Conservation (phyloP, 1,140 invertebrate species). For the Bombyx mandarina region DNA sequence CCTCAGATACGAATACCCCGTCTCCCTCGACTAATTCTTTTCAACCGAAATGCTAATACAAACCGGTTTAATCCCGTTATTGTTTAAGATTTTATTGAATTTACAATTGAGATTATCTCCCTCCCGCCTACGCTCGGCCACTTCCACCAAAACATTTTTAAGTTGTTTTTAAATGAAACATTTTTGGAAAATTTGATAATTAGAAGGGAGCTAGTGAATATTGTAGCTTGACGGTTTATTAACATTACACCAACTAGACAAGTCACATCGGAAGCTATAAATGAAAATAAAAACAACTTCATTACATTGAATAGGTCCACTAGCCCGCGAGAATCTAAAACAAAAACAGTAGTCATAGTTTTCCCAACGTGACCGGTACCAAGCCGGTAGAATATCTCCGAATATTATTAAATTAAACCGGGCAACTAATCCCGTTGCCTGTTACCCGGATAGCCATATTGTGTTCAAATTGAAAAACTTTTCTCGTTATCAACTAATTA, state of each 20-base stretch:
- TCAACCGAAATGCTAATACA: constrained; percentile 25
- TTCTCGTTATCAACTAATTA: constrained; percentile 54
- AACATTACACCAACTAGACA: too few relatives aligned
- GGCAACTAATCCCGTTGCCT: constrained; percentile 30
- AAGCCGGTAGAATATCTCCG: not conserved
- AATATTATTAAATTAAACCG: constrained; percentile 43
- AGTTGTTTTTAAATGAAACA: constrained; percentile 17
- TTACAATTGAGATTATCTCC: constrained; percentile 31
- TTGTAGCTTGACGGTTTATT: too few relatives aligned
- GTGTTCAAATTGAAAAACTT: constrained; percentile 62
- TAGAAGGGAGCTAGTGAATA: not conserved
- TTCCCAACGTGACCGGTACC: too few relatives aligned
- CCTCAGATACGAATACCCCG: too few relatives aligned
- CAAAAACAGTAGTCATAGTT: too few relatives aligned
- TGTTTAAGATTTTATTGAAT: constrained; percentile 39
- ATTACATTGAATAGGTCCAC: too few relatives aligned
- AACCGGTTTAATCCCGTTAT: constrained; percentile 29
- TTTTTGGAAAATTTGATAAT: constrained; percentile 2
- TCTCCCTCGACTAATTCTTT: constrained; percentile 9
- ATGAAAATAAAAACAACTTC: too few relatives aligned
- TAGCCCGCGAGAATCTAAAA: too few relatives aligned
- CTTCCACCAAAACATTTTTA: constrained; percentile 18
- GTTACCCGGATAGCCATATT: constrained; percentile 35
- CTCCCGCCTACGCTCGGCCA: constrained; percentile 11
- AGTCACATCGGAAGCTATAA: too few relatives aligned